Percentiles rank a stretch among this genome's conserved stretches.
Evolutionary conservation across 1,140 invertebrate genomes (phyloP).

Genomic region (Euborellia annulipes): DNA sequence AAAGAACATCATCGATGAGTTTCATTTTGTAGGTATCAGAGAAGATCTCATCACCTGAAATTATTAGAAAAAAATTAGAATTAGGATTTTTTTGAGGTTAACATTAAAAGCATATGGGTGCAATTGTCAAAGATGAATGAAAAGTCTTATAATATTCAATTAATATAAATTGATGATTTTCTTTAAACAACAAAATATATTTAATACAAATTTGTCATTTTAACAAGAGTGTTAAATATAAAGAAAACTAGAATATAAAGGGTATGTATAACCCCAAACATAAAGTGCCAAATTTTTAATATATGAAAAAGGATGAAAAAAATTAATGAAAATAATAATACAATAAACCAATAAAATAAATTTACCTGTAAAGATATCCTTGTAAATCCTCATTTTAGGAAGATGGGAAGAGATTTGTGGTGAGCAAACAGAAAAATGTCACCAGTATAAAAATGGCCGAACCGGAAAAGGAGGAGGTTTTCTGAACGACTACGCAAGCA

Average conservation of each 20-base stretch:
- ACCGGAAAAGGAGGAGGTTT: conserved; percentile 4
- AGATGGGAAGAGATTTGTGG: conserved; percentile 47
- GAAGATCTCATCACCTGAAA: conserved; percentile 92
- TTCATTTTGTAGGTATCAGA: conserved; percentile 94
- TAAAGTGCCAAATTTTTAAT: too few relatives aligned
- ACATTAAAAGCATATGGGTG: background rate
- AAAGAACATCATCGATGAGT: conserved; percentile 81
- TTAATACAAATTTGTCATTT: too few relatives aligned
- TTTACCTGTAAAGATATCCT: conserved; percentile 84
- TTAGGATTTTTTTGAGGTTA: background rate
- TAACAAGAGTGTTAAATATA: too few relatives aligned
- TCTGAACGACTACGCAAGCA: background rate
- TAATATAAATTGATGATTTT: too few relatives aligned
- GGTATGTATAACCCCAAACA: too few relatives aligned
- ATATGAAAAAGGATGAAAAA: too few relatives aligned
- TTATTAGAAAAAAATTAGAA: background rate
- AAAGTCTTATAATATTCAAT: too few relatives aligned
- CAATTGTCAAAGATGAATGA: too few relatives aligned
- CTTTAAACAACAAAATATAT: too few relatives aligned
- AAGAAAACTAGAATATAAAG: too few relatives aligned
- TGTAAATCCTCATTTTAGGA: conserved; percentile 84
- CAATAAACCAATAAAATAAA: conserved; percentile 14
- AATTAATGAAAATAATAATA: too few relatives aligned
- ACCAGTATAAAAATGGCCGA: background rate
- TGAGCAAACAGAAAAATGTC: too few relatives aligned